Percentiles rank a stretch among this genome's conserved stretches.
Evolutionary conservation across 2,113 vertebrate species (phyloP).

Genomic region (Calonectris borealis): DNA sequence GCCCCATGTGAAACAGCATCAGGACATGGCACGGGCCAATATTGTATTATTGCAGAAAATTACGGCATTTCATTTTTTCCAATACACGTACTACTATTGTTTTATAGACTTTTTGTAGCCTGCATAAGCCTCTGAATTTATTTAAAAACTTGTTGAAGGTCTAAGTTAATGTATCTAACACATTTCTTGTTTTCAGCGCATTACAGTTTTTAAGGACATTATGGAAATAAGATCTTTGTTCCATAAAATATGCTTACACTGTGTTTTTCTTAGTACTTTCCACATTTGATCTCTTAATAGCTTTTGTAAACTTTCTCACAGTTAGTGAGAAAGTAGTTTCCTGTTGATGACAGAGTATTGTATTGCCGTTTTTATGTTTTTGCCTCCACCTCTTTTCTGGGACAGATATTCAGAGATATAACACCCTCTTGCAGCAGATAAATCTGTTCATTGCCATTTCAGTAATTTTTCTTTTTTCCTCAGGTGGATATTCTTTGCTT

Average conservation of each 20-base stretch:
- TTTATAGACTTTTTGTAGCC: neutral
- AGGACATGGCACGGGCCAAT: neutral
- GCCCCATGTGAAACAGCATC: neutral
- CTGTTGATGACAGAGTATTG: neutral
- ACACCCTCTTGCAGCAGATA: neutral
- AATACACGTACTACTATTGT: neutral
- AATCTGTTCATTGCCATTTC: neutral
- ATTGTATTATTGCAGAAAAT: neutral
- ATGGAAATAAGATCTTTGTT: neutral
- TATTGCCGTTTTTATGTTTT: neutral
- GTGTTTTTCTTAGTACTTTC: neutral
- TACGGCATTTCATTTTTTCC: neutral
- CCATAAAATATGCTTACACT: neutral
- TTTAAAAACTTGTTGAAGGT: neutral
- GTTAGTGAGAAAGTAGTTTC: neutral
- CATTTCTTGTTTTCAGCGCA: neutral
- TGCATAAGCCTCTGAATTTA: neutral
- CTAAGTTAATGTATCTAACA: neutral
- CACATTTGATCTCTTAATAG: neutral
- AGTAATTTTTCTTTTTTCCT: neutral
- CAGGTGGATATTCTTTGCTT: neutral
- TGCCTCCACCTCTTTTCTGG: neutral
- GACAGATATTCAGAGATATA: neutral
- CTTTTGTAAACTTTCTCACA: neutral
- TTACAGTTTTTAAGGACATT: neutral